Conservation (phyloP, 2,113 vertebrate genomes). For the Scomber japonicus region DNA sequence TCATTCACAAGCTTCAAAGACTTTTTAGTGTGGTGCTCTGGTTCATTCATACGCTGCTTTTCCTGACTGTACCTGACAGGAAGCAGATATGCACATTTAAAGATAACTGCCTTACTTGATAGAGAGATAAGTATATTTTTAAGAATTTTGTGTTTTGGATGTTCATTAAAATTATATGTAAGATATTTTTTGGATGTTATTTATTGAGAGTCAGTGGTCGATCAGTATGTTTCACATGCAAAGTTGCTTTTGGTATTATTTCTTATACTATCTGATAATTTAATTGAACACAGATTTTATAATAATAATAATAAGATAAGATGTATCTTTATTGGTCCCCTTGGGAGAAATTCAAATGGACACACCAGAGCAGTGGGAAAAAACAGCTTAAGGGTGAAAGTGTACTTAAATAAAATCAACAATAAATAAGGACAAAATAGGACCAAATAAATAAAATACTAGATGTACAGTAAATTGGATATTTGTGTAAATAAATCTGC, state of each 20-base stretch:
- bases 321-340: no score
- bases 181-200: slow-evolving; percentile 40
- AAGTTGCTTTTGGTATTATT: background rate
- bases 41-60: slow-evolving; percentile 35
- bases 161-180: slow-evolving; percentile 70
- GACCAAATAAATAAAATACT: no score
- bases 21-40: slow-evolving; percentile 10
- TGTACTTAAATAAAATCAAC: no score
- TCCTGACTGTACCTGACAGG: slow-evolving; percentile 31
- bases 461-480: no score
- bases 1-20: slow-evolving; percentile 10
- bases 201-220: slow-evolving; percentile 32
- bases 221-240: background rate
- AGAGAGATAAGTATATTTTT: slow-evolving; percentile 70
- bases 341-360: no score
- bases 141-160: slow-evolving; percentile 49
- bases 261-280: no score
- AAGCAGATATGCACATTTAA: slow-evolving; percentile 53
- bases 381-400: no score
- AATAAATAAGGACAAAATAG: no score
- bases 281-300: no score
- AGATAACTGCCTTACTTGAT: slow-evolving; percentile 62
- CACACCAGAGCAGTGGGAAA: no score
- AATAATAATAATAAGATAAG: no score
- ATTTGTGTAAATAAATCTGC: no score